Evolutionary conservation across 2,888 invertebrate genomes (phyloP), one percentile per base, ranked within the genome.

Genomic region (Agrotis clavis): DNA sequence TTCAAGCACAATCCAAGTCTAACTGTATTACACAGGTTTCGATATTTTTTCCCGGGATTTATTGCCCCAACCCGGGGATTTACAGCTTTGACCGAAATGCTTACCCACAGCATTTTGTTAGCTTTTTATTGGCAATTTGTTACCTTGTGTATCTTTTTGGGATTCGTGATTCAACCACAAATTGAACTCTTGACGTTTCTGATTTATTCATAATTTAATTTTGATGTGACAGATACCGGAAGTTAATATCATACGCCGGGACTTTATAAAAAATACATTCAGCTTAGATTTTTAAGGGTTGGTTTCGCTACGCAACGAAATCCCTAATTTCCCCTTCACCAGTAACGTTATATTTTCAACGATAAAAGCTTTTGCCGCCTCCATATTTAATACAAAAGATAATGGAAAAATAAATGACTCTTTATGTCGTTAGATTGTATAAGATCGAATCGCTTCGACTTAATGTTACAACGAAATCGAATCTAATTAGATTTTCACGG

Each of bases 71-170:
- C 86, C 89, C 85, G 83, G 91, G 94, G 94, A 95, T 95, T 95
- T 95, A 95, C 95, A 94, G 92, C 94, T 93, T 94, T 93, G 94
- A 94, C 94, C 95, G 92, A 92, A 94, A 94, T 93, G 94, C 93
- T 94, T 93, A 93, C 93, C 94, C 93, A 89, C 92, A 92, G 90
- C 92, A 93, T 94, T 94, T 94, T 94, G 94, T 94, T 94, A 94
- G 93, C 92, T 94, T 94, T 95, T 95, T 95, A 95, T 95, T 93
- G 94, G 90, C 95, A 93, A 94, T 95, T 95, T 94, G 94, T 94
- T 94, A 94, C 94, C 93, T 92, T 93, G 92, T 94, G 93, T 94
- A 94, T 94, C 93, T 94, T 93, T 93, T 92, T 91, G 88, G 90
- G 91, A 90, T 91, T 90, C 88, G 89, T 91, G 91, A 91, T 93